A percentile compares a stretch with the other conserved stretches of the same genome.
Conservation (phyloP, 2,113 vertebrate species). For the Rhinogobius similis region DNA sequence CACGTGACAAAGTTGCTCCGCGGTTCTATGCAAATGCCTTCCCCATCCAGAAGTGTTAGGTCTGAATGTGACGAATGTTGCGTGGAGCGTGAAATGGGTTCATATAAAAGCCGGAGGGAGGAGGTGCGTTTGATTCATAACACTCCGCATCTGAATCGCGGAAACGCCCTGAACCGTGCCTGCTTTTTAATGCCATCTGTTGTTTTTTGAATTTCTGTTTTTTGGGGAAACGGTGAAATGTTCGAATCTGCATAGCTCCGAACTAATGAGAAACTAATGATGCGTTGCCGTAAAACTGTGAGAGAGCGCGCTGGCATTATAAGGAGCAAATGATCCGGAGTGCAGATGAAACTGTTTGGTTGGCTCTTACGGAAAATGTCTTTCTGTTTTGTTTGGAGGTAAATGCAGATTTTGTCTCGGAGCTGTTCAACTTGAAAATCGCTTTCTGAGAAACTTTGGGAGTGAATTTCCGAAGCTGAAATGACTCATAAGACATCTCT, state of each 20-base stretch:
- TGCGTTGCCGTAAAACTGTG: conserved; percentile 49
- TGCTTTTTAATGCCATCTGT: conserved; percentile 57
- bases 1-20: background rate
- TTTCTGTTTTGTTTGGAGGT: conserved; percentile 25
- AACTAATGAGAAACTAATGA: conserved; percentile 73
- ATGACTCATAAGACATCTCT: background rate
- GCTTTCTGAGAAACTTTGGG: conserved; percentile 24
- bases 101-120: conserved; percentile 54
- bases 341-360: background rate
- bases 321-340: conserved; percentile 47
- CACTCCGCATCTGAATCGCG: conserved; percentile 49
- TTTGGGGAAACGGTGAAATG: conserved; percentile 41
- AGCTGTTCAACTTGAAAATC: conserved; percentile 34
- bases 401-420: conserved; percentile 24
- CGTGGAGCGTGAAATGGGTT: conserved; percentile 66
- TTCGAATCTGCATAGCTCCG: conserved; percentile 55
- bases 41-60: conserved; percentile 21
- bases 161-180: conserved; percentile 37
- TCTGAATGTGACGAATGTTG: conserved; percentile 52
- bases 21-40: conserved; percentile 21
- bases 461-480: background rate
- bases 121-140: conserved; percentile 62
- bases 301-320: conserved; percentile 55
- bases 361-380: conserved; percentile 33
- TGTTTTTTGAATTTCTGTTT: conserved; percentile 20